Base-by-base conservation (phyloP, 2,888 invertebrate species). In the Ptychoptera albimana region DNA sequence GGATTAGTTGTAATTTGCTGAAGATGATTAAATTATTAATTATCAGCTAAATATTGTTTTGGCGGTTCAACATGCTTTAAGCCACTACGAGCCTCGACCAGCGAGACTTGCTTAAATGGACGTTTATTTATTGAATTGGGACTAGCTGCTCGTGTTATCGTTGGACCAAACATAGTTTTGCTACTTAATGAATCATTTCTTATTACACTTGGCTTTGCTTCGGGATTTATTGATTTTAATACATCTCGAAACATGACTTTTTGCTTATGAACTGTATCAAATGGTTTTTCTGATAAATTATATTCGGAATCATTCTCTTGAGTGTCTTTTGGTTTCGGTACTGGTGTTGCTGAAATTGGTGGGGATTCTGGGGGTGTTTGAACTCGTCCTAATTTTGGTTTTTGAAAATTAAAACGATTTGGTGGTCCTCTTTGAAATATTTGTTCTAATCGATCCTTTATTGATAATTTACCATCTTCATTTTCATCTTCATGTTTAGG, bases 141-240 rank as follows among this genome's bases (percentile, higher is more conserved):
- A n/a, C n/a, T n/a, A 23, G 23, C 3, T 23, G 23, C 23, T 7
- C 7, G 23, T 23, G 3, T 23, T 23, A 23, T 23, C 23, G 3
- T 23, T 23, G 23, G 23, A 5, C 23, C 23, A 23, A 23, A 23
- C 7, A 23, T 23, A 7, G 23, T 30, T 30, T 40, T n/a, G n/a
- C n/a, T n/a, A n/a, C n/a, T 30, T 9, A 42, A n/a, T 12, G 42
- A 42, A 42, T 35, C 34, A 42, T 42, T 42, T 42, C 34, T 34
- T 30, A 42, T 42, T 23, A 42, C n/a, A 42, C 42, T 42, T 35
- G 42, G 42, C 34, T 42, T 42, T 16, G 42, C 34, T n/a, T 42
- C 42, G 8, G 34, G 34, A n/a, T 42, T 42, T 16, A 42, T 42
- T 14, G 35, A 23, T 23, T 42, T 42, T n/a, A 42, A 16, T 4